Evolutionary conservation across 2,113 vertebrate species (phyloP).

Genomic region (Chloroceryle aenea): DNA sequence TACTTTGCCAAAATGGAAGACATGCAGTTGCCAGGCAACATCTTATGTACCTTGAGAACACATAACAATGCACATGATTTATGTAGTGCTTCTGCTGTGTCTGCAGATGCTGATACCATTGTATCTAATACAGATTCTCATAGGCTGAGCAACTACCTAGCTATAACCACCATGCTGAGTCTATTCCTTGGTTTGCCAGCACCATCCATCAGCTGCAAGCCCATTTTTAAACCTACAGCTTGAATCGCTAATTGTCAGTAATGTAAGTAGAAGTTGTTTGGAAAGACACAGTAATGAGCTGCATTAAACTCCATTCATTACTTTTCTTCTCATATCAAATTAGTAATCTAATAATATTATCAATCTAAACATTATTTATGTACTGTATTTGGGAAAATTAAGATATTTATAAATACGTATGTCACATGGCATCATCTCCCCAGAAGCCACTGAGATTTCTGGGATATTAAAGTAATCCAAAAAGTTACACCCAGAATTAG

Average conservation of each 20-base stretch:
- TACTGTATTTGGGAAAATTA: not conserved
- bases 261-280: not conserved
- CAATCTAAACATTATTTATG: not conserved
- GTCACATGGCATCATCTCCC: not conserved
- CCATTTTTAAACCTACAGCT: not conserved
- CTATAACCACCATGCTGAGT: not conserved
- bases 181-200: not conserved
- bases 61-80: constrained; percentile 9
- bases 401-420: not conserved
- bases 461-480: not conserved
- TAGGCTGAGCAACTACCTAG: not conserved
- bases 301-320: not conserved
- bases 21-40: constrained; percentile 66
- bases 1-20: not conserved
- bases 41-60: not conserved
- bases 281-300: not conserved
- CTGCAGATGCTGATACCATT: not conserved
- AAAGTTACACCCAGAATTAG: not conserved
- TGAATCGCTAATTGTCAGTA: not conserved
- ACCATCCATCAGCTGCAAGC: not conserved
- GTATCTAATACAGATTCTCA: not conserved
- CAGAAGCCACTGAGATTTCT: not conserved
- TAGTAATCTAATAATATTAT: not conserved
- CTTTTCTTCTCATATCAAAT: not conserved
- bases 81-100: not conserved